Conservation (phyloP, 1,140 invertebrate species). For the Lepidurus packardi region DNA sequence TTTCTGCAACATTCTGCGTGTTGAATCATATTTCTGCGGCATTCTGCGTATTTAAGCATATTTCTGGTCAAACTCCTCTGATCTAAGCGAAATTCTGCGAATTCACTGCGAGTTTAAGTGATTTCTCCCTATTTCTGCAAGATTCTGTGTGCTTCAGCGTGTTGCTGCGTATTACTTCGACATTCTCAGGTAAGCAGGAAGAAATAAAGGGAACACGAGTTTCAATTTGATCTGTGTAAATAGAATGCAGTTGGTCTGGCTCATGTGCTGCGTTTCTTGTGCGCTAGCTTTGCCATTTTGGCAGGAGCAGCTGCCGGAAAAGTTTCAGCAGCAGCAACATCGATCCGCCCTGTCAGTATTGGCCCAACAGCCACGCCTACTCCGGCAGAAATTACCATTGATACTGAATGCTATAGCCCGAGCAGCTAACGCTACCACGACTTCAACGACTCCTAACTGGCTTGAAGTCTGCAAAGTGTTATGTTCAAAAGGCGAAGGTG, state of each 20-base stretch:
- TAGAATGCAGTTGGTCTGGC: background rate
- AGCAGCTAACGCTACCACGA: background rate
- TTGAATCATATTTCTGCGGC: too few relatives aligned
- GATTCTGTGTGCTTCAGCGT: too few relatives aligned
- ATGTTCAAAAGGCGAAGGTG: background rate
- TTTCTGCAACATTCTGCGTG: too few relatives aligned
- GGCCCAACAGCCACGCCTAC: background rate
- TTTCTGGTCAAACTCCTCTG: too few relatives aligned
- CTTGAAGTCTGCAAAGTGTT: background rate
- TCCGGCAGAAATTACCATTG: background rate
- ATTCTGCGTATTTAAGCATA: too few relatives aligned
- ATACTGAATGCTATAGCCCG: background rate
- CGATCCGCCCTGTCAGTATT: background rate
- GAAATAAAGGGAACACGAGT: background rate
- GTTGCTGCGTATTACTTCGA: too few relatives aligned
- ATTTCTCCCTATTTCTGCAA: too few relatives aligned
- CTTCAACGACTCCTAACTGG: background rate
- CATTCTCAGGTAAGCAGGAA: background rate
- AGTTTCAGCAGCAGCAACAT: background rate
- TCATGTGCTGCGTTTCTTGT: background rate
- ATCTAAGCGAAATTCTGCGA: too few relatives aligned
- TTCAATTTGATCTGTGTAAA: background rate
- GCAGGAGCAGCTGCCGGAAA: background rate
- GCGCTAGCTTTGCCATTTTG: background rate
- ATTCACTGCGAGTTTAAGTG: too few relatives aligned